Percentiles rank a stretch among this genome's conserved stretches.
phyloP scores from a whole-genome alignment of 2,113 vertebrate genomes.

The Hyperoodon ampullatus region DNA sequence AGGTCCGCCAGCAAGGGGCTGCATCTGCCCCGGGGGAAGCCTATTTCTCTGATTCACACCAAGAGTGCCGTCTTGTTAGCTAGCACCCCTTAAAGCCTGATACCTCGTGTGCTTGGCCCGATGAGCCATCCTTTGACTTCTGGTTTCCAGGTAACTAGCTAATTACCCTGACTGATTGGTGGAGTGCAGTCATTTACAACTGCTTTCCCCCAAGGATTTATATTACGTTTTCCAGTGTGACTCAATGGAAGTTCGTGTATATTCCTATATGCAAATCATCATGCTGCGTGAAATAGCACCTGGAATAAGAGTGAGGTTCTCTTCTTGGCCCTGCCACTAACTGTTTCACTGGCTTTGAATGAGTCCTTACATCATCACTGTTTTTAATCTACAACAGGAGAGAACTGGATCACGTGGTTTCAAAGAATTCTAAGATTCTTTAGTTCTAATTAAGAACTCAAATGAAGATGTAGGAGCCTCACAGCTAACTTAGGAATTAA shows the following conservation, averaged over 20 bases:
- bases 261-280: background rate
- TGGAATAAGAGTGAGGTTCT: background rate
- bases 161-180: background rate
- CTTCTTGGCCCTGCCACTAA: background rate
- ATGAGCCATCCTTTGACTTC: background rate
- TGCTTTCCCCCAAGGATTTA: background rate
- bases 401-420: background rate
- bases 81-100: background rate
- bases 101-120: background rate
- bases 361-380: background rate
- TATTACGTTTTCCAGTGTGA: background rate
- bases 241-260: background rate
- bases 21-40: background rate
- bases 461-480: background rate
- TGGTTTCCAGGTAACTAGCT: background rate
- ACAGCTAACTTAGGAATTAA: conserved; percentile 5
- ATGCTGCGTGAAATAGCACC: background rate
- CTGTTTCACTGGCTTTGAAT: background rate
- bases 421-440: background rate
- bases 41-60: background rate
- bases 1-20: background rate
- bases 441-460: background rate
- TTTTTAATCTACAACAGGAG: background rate
- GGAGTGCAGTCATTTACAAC: background rate
- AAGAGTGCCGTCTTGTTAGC: background rate